Percentiles rank a stretch among this genome's conserved stretches.
Conservation (phyloP, 2,888 invertebrate species). For the Agrilus biguttatus region DNA sequence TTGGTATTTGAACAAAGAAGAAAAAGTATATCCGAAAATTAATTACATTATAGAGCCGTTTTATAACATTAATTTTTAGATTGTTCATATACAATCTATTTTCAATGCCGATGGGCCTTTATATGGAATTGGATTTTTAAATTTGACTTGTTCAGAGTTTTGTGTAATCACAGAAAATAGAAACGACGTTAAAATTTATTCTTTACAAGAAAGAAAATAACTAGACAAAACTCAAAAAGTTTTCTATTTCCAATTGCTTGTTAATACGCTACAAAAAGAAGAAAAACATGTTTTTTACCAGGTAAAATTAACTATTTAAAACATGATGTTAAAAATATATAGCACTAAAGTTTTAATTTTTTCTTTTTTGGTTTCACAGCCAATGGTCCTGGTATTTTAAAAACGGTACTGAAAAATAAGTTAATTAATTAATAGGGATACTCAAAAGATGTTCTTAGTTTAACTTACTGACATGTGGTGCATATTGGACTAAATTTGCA, state of each 20-base stretch:
- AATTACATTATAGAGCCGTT: neutral
- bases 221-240: neutral
- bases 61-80: conserved; percentile 6
- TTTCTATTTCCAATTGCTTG: neutral
- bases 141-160: conserved; percentile 15
- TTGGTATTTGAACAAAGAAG: conserved; percentile 10
- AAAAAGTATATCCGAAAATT: neutral
- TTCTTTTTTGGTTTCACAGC: conserved; percentile 70
- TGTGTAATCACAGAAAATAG: conserved; percentile 13
- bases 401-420: conserved; percentile 63
- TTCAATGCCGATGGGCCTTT: conserved; percentile 11
- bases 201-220: conserved; percentile 7
- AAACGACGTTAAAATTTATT: conserved; percentile 12
- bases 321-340: neutral
- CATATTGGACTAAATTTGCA: conserved; percentile 96
- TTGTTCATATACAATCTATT: conserved; percentile 6
- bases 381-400: conserved; percentile 74
- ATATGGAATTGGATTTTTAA: conserved; percentile 17
- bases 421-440: conserved; percentile 7
- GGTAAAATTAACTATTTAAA: neutral
- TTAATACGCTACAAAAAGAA: too few species aligned
- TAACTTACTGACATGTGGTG: conserved; percentile 88
- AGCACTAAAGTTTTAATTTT: conserved; percentile 45
- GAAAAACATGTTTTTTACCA: neutral
- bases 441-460: conserved; percentile 11